Conservation (phyloP, 2,113 vertebrate species). For the Paramormyrops kingsleyae region DNA sequence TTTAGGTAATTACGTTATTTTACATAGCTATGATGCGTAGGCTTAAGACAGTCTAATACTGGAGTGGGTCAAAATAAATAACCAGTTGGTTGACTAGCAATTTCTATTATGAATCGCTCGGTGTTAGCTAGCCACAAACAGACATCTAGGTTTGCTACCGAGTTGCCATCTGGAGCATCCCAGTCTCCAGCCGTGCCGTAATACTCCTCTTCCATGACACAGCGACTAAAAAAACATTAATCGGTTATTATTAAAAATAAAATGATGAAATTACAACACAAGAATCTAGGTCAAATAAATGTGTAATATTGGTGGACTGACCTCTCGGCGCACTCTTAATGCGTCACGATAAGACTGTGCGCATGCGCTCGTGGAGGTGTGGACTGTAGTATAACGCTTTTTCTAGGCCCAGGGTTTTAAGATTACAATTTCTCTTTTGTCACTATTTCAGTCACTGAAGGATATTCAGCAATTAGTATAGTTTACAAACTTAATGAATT, state of each 20-base stretch:
- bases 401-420: neutral
- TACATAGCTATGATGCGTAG: neutral
- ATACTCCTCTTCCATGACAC: conserved; percentile 63
- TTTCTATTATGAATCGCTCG: neutral
- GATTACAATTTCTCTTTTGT: neutral
- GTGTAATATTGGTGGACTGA: neutral
- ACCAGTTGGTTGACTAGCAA: neutral
- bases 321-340: conserved; percentile 1
- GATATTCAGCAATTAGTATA: neutral
- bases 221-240: neutral
- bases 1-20: neutral
- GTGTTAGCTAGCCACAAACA: conserved; percentile 20
- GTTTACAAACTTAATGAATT: neutral
- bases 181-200: conserved; percentile 57
- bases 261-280: neutral
- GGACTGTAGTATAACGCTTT: neutral
- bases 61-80: neutral
- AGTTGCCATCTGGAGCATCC: conserved; percentile 53
- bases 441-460: neutral
- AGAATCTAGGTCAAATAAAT: neutral
- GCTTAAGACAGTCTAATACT: neutral
- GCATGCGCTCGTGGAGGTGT: neutral
- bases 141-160: conserved; percentile 44
- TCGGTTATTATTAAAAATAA: neutral
- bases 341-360: neutral